Conservation (phyloP, 2,797 vertebrate genomes). For the Masticophis lateralis region DNA sequence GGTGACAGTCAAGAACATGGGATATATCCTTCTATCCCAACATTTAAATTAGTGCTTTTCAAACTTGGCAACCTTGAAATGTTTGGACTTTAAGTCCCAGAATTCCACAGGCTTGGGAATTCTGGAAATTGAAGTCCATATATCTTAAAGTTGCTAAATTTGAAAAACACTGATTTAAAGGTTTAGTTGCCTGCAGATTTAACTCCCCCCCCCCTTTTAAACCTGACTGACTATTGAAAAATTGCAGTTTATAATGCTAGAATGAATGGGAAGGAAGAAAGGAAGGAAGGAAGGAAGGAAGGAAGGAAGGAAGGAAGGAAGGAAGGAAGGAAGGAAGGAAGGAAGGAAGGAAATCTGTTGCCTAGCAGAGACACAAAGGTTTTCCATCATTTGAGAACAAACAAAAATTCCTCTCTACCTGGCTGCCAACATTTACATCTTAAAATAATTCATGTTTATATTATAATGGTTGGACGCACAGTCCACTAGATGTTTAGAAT, state of each 20-base stretch:
- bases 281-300: too few species aligned
- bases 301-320: too few species aligned
- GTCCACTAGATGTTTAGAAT: neutral
- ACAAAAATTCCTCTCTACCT: neutral
- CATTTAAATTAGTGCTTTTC: neutral
- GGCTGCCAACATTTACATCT: neutral
- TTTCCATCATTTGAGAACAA: neutral
- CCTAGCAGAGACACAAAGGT: neutral
- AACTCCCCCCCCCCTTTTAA: accelerated
- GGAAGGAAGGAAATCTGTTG: neutral
- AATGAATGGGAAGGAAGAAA: neutral
- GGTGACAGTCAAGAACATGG: neutral
- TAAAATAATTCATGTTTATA: neutral
- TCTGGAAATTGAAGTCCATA: neutral
- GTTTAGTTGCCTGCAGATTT: neutral
- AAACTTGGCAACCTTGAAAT: neutral
- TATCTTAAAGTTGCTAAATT: neutral
- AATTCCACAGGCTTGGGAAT: neutral
- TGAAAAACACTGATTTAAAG: neutral
- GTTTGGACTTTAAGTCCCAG: neutral
- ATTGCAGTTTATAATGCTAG: neutral
- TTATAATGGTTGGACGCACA: neutral
- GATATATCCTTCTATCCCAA: neutral
- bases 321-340: neutral
- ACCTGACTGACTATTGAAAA: neutral